Percentiles rank a stretch among this genome's conserved stretches.
Evolutionary conservation across 2,797 vertebrate genomes (phyloP).

Genomic region (Neopelma chrysocephalum): DNA sequence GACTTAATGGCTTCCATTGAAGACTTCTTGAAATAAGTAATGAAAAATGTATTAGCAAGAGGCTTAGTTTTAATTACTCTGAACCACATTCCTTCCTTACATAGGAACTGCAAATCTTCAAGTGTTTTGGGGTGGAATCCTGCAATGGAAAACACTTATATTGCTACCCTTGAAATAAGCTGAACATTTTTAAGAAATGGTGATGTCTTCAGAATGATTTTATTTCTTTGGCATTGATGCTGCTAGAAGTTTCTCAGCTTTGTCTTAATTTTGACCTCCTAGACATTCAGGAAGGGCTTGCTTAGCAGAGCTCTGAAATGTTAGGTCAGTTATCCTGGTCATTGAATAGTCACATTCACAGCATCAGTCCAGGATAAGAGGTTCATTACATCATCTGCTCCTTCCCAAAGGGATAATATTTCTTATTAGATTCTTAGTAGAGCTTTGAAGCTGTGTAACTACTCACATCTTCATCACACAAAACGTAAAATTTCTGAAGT

Average conservation of each 20-base stretch:
- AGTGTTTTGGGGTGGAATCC: not conserved
- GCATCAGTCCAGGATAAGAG: not conserved
- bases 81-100: not conserved
- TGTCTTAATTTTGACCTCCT: not conserved
- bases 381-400: not conserved
- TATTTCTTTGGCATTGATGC: not conserved
- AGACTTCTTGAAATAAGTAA: not conserved
- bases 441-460: not conserved
- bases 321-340: not conserved
- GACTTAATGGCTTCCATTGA: not conserved
- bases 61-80: not conserved
- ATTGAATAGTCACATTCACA: not conserved
- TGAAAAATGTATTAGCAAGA: not conserved
- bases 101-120: not conserved
- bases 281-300: not conserved
- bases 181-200: not conserved
- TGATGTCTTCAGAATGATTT: not conserved
- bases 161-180: not conserved
- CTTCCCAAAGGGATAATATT: slow-evolving; percentile 22
- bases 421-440: not conserved
- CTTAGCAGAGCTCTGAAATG: not conserved
- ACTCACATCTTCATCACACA: not conserved
- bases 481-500: not conserved
- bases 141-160: not conserved
- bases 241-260: not conserved